phyloP scores from a whole-genome alignment of 2,888 invertebrate genomes.

The Drosophila nr. perissopoda region DNA sequence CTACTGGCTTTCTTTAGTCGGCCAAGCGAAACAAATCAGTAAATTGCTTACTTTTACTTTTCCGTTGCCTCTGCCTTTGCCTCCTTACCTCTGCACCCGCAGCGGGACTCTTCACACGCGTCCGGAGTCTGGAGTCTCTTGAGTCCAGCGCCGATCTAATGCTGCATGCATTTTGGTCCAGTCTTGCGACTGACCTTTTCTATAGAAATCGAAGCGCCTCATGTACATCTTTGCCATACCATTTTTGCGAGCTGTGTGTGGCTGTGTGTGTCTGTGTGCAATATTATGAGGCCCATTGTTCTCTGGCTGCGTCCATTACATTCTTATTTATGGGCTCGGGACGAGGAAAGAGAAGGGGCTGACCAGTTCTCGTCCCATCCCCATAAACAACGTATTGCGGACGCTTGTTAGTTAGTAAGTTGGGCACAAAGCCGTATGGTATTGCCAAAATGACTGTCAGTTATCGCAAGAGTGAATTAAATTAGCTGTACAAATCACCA shows the following conservation, averaged over 20 bases:
- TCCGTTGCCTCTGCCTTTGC: slow-evolving; percentile 2
- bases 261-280: slow-evolving; percentile 34
- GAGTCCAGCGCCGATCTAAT: slow-evolving; percentile 20
- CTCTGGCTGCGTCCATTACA: slow-evolving; percentile 65
- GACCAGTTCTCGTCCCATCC: slow-evolving; percentile 16
- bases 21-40: slow-evolving; percentile 69
- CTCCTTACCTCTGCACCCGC: slow-evolving; percentile 10
- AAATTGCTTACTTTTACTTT: slow-evolving; percentile 79
- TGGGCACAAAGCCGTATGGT: slow-evolving; percentile 4
- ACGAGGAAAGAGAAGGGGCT: background rate
- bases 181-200: slow-evolving; percentile 55
- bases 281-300: slow-evolving; percentile 76
- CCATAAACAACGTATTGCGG: slow-evolving; percentile 57
- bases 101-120: slow-evolving; percentile 11
- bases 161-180: slow-evolving; percentile 23
- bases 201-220: slow-evolving; percentile 61
- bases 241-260: background rate
- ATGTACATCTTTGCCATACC: slow-evolving; percentile 50
- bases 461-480: slow-evolving; percentile 51
- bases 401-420: slow-evolving; percentile 45
- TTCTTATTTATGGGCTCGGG: slow-evolving; percentile 73
- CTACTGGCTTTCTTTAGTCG: slow-evolving; percentile 49
- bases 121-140: background rate
- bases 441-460: slow-evolving; percentile 30
- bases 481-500: slow-evolving; percentile 37